A percentile compares a stretch with the other conserved stretches of the same genome.
These are phyloP conservation scores for Flabesymbios commensalis DNA, from an alignment of 2,888 invertebrate species.

Conservation along the genomic window DNA sequence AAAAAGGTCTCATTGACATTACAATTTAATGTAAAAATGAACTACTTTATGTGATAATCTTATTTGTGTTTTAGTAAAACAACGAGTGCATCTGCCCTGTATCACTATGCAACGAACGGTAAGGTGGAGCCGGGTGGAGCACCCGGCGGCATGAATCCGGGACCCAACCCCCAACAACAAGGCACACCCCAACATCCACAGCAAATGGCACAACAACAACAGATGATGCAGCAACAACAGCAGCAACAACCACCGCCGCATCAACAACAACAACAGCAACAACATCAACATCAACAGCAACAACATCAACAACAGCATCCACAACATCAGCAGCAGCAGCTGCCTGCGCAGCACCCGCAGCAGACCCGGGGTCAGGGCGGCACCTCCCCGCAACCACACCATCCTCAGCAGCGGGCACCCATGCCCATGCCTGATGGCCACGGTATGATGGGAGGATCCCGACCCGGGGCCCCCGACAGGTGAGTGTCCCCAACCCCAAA, in stretches of 20 bases:
- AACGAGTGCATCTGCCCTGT: conserved; percentile 49
- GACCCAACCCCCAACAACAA: no score
- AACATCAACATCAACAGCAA: conserved; percentile 8
- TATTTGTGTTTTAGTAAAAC: conserved; percentile 36
- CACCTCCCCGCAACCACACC: not conserved
- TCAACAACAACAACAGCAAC: not conserved
- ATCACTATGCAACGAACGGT: conserved; percentile 53
- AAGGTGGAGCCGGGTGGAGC: not conserved
- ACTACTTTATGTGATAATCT: no score
- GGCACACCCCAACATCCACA: not conserved
- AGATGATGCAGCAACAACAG: conserved; percentile 2
- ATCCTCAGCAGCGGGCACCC: not conserved
- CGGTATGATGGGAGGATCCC: no score
- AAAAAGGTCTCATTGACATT: no score
- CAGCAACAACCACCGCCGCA: not conserved
- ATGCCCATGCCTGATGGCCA: not conserved
- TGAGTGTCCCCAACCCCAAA: no score
- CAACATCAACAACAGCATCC: not conserved
- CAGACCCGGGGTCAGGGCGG: not conserved
- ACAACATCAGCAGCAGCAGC: not conserved
- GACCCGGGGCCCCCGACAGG: no score
- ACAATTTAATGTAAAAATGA: no score
- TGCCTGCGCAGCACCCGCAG: not conserved
- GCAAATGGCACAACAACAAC: not conserved
- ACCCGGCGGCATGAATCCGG: not conserved